phyloP scores from a whole-genome alignment of 1,140 invertebrate genomes.

The Reticulitermes speratus region DNA sequence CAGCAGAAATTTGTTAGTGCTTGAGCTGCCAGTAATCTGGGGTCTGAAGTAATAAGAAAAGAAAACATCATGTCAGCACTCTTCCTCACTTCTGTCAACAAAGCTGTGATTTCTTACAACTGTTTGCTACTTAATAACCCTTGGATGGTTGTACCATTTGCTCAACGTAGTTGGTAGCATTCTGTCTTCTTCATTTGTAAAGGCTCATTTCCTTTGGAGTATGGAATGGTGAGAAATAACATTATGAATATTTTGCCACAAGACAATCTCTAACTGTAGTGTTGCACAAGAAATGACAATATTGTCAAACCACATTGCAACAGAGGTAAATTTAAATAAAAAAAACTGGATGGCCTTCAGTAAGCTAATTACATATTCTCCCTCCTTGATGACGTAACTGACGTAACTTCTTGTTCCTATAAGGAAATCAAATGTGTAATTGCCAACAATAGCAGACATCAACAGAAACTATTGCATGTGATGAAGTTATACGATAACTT shows the following conservation, averaged over 20 bases:
- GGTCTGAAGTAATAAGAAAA: background rate
- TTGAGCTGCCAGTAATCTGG: background rate
- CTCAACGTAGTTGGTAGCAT: slow-evolving; percentile 38
- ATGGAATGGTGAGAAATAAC: slow-evolving; percentile 27
- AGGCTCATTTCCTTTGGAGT: slow-evolving; percentile 23
- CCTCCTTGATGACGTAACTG: background rate
- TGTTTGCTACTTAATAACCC: slow-evolving; percentile 34
- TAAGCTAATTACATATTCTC: slow-evolving; percentile 11
- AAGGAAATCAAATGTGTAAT: background rate
- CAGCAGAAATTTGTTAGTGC: background rate
- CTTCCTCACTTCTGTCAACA: slow-evolving; percentile 23
- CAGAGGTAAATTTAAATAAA: slow-evolving; percentile 23
- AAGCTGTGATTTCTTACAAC: slow-evolving; percentile 33
- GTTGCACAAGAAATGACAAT: slow-evolving; percentile 33
- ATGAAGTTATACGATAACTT: background rate
- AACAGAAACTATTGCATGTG: background rate
- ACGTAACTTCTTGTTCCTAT: background rate
- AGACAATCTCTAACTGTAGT: slow-evolving; percentile 32
- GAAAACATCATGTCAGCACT: background rate
- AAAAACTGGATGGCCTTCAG: slow-evolving; percentile 24
- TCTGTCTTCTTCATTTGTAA: slow-evolving; percentile 25
- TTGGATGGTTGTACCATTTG: slow-evolving; percentile 42
- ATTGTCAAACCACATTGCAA: slow-evolving; percentile 30
- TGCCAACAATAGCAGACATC: background rate
- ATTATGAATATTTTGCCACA: slow-evolving; percentile 32